Evolutionary conservation across 2,113 vertebrate genomes (phyloP).

Genomic region (Halichoeres trimaculatus): DNA sequence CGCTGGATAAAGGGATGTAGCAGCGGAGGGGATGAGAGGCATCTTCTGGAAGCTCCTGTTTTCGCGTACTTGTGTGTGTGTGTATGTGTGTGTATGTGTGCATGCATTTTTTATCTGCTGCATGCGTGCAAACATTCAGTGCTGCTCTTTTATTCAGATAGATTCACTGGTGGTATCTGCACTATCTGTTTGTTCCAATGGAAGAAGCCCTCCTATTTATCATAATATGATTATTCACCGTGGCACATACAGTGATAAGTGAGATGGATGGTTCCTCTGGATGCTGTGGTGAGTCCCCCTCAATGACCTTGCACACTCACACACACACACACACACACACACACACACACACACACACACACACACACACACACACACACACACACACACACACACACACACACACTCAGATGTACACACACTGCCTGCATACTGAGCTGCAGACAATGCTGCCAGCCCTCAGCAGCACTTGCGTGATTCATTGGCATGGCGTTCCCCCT

Average conservation of each 20-base stretch:
- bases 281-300: conserved; percentile 61
- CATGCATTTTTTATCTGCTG: conserved; percentile 44
- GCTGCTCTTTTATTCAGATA: conserved; percentile 53
- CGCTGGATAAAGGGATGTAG: conserved; percentile 15
- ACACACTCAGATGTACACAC: conserved; percentile 9
- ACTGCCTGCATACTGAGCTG: conserved; percentile 53
- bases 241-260: conserved; percentile 77
- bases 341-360: conserved; percentile 14
- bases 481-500: conserved; percentile 41
- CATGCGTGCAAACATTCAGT: conserved; percentile 21
- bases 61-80: not conserved
- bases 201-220: conserved; percentile 66
- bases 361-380: conserved; percentile 9
- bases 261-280: conserved; percentile 74
- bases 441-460: conserved; percentile 58
- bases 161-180: conserved; percentile 61
- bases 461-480: conserved; percentile 61
- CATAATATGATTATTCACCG: conserved; percentile 75
- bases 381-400: conserved; percentile 29
- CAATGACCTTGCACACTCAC: conserved; percentile 75
- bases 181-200: conserved; percentile 64
- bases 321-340: conserved; percentile 12
- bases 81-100: conserved; percentile 7
- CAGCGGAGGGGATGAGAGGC: conserved; percentile 32
- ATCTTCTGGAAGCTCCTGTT: conserved; percentile 9